Base-by-base conservation (phyloP, 2,113 vertebrate species). In the Otus sunia region DNA sequence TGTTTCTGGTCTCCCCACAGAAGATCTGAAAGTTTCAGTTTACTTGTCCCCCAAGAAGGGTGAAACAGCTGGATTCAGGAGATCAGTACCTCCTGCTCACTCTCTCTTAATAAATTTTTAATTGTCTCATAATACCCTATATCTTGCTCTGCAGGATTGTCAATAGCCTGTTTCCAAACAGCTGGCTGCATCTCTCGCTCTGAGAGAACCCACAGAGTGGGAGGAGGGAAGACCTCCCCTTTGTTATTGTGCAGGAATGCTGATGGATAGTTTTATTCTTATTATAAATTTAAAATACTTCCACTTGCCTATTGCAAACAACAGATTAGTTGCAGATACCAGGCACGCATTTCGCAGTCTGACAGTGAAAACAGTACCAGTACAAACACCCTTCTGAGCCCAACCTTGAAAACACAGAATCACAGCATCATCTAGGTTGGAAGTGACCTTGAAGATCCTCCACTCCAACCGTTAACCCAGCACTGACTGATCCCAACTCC, bases 141-240 rank as follows among this genome's bases (percentile, higher is more conserved):
- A 2, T 88, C 64, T 53, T 69, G 37, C 64, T 29, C 60, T 0
- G 7, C 79, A 62, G 62, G n/a, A 34, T 63, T 95, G 89, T 94
- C 74, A 90, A 45, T 92, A 94, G 84, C 34, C 81, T 68, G 36
- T 93, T 93, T 64, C 77, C 85, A 82, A 87, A 85, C 85, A 86
- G 30, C 62, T 63, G 53, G 60, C 84, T 88, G 36, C 75, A 55
- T 75, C 74, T 53, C 59, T 64, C 3, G 3, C 69, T 92, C 60
- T 12, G 43, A 56, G 71, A 69, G 82, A 85, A 22, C 81, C 71
- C 71, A 19, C 22, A 14, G 53, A 14, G 75, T 8, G n/a, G 77
- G 66, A 75, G 56, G 49, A 59, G 73, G 58, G 69, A 53, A 73
- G 81, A 85, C 56, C 67, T 94, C 75, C 43, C 39, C 62, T 74